Percentiles rank a stretch among this genome's conserved stretches.
phyloP scores from a whole-genome alignment of 2,113 vertebrate genomes.

The Laticauda laticaudata region DNA sequence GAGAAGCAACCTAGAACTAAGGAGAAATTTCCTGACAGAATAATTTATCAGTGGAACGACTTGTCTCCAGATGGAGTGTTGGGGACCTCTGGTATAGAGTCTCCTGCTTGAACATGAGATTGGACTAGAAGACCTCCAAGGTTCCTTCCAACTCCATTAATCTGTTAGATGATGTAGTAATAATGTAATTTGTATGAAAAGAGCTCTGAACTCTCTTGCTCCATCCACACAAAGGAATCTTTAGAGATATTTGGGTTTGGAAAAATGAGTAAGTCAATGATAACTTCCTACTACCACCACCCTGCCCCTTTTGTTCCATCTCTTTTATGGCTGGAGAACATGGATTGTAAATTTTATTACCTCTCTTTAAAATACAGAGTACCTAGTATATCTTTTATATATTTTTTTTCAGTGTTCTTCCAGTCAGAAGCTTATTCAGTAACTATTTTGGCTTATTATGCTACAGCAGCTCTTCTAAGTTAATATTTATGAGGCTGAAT shows the following conservation, averaged over 20 bases:
- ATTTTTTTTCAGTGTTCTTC: neutral
- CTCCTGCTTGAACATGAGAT: neutral
- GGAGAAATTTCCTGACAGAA: neutral
- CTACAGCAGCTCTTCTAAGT: neutral
- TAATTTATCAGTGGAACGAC: neutral
- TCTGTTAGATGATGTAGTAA: neutral
- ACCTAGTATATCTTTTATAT: neutral
- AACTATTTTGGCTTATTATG: neutral
- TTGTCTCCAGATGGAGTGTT: neutral
- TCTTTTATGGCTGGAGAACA: neutral
- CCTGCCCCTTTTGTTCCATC: neutral
- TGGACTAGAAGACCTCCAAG: neutral
- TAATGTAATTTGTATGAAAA: neutral
- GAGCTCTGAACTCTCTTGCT: neutral
- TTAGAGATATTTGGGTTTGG: neutral
- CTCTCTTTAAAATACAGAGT: neutral
- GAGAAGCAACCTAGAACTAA: neutral
- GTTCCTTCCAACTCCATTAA: neutral
- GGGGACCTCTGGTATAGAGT: neutral
- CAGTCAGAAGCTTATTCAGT: neutral
- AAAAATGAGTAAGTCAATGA: neutral
- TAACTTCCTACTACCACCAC: neutral
- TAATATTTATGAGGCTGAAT: neutral
- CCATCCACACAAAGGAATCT: neutral
- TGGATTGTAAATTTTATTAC: conserved; percentile 12